A percentile compares a stretch with the other conserved stretches of the same genome.
Evolutionary conservation across 2,888 invertebrate species (phyloP).

Genomic region (Rhaphigaster nebulosa): DNA sequence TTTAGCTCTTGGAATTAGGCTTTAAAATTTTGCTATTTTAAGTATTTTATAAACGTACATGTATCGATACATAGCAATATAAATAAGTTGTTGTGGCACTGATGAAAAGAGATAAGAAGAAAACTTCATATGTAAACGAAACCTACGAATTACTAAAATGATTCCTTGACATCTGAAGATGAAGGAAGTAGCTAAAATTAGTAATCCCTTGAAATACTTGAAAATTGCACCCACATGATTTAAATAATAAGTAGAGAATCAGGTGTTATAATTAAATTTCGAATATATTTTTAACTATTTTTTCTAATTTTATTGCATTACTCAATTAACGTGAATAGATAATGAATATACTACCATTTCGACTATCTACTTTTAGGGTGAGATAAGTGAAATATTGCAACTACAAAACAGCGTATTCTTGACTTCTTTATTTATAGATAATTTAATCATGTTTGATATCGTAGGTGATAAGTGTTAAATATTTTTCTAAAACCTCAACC

Average conservation of each 20-base stretch:
- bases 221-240: not conserved
- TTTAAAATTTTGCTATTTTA: too few species aligned
- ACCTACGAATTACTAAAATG: not conserved
- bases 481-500: conserved; percentile 26
- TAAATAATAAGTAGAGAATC: not conserved
- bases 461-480: not conserved
- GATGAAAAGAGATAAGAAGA: too few species aligned
- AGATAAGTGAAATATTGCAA: not conserved
- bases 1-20: too few species aligned
- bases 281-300: not conserved
- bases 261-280: conserved; percentile 24
- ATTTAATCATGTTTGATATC: not conserved
- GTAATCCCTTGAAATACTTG: not conserved
- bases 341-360: not conserved
- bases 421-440: not conserved
- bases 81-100: too few species aligned
- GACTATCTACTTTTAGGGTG: conserved; percentile 9
- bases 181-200: not conserved
- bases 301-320: conserved; percentile 3
- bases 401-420: not conserved
- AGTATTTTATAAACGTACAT: too few species aligned
- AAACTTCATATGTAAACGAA: too few species aligned
- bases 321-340: not conserved
- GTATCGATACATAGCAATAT: too few species aligned
- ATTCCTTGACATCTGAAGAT: not conserved